Percentiles rank a stretch among this genome's conserved stretches.
Evolutionary conservation across 1,140 invertebrate species (phyloP).

Genomic region (Ostrea denselamellosa): DNA sequence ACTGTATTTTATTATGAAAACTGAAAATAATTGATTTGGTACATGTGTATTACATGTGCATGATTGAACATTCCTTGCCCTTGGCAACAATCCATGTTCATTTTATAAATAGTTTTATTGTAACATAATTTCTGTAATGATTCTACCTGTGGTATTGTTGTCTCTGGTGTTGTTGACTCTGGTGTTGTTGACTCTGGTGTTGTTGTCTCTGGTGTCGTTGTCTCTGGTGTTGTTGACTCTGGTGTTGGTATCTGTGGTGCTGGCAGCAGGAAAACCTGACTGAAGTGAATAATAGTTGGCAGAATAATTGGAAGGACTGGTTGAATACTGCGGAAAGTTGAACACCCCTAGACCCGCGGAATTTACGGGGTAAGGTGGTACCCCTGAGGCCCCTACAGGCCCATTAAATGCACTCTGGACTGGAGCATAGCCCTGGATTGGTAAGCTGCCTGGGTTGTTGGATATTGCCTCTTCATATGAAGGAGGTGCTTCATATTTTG

Average conservation of each 20-base stretch:
- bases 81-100: no score
- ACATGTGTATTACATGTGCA: no score
- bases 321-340: background rate
- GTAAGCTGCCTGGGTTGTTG: background rate
- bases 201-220: background rate
- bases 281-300: background rate
- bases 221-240: background rate
- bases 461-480: slow-evolving; percentile 28
- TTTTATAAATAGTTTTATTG: no score
- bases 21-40: no score
- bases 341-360: background rate
- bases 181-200: background rate
- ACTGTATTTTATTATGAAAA: no score
- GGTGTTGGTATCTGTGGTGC: background rate
- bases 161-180: background rate
- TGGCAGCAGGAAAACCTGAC: background rate
- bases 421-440: background rate
- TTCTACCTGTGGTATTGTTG: no score
- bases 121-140: no score
- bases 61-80: no score
- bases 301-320: background rate
- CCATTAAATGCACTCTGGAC: background rate
- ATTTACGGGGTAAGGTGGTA: background rate
- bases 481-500: background rate
- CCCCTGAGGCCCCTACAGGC: no score